These are phyloP conservation scores for Philereme transversata DNA, from an alignment of 2,888 invertebrate genomes.

Conservation along the genomic window DNA sequence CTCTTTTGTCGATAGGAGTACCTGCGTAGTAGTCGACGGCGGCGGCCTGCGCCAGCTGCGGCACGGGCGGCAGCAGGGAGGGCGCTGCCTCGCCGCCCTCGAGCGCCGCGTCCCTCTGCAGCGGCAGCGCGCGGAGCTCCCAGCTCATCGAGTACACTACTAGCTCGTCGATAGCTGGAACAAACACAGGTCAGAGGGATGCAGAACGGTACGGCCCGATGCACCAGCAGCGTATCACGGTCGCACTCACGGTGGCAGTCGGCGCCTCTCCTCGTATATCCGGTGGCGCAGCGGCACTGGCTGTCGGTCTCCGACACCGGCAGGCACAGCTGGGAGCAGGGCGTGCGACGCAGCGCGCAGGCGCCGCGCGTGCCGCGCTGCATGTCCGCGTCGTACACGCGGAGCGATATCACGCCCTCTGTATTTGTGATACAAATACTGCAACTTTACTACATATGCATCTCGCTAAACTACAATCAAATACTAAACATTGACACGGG, in stretches of 20 bases:
- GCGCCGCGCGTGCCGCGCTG: constrained; percentile 71
- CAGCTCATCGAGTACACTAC: constrained; percentile 90
- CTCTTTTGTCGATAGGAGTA: neutral
- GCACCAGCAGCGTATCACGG: too few species aligned
- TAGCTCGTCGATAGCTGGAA: constrained; percentile 86
- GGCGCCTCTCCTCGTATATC: constrained; percentile 58
- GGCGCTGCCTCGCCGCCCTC: constrained; percentile 27
- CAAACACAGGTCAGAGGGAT: neutral
- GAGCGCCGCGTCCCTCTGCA: constrained; percentile 48
- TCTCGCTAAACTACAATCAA: too few species aligned
- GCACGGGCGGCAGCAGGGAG: constrained; percentile 61
- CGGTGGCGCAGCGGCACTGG: constrained; percentile 90
- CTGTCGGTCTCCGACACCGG: constrained; percentile 82
- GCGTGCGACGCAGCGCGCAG: constrained; percentile 83
- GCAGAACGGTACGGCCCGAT: neutral
- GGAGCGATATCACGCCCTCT: constrained; percentile 86
- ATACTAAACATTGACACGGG: too few species aligned
- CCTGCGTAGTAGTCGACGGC: constrained; percentile 83
- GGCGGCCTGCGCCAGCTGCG: constrained; percentile 88
- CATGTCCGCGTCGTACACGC: constrained; percentile 87
- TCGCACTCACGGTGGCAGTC: constrained; percentile 22
- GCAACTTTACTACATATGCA: too few species aligned
- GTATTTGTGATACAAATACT: constrained; percentile 23
- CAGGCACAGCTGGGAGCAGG: constrained; percentile 90
- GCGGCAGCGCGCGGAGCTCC: constrained; percentile 86